Base-by-base conservation (phyloP, 2,888 invertebrate genomes). In the Tetanocera ferruginea region DNA sequence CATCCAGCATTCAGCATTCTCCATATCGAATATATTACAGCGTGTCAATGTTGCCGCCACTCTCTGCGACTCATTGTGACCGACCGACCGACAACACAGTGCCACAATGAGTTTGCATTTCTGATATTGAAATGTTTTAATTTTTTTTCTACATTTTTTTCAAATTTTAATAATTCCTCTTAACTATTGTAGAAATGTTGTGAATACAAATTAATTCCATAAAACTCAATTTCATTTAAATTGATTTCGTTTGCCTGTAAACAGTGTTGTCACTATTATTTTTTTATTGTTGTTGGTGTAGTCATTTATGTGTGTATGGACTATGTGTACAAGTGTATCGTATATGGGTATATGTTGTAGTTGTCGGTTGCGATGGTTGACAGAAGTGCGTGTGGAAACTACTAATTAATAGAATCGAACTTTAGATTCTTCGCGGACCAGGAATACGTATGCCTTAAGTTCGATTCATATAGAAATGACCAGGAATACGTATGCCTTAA, bases 221-320 rank as follows among this genome's bases (percentile, higher is more conserved):
- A 66, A 66, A 66, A 72, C 25, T 77, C 73, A 79, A 76, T 71
- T 79, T 79, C 67, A 78, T 80, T 80, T 80, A 80, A 78, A 80
- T 78, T 80, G 80, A 77, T 74, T 77, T 67, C 62, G 67, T 75
- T 75, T 52, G 51, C 57, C 57, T 25, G 51, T 60, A 43, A 60
- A 67, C 19, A 49, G 49, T 43, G 14, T 23, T 19, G 49, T 14
- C 25, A 67, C 19, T 9, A 37, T n/a, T 66, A n/a, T 34, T 34
- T 17, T n/a, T 5, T 57, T 17, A n/a, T 28, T 57, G 55, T 4
- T 55, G 31, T 55, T 71, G 52, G 43, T 71, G 52, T 49, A 28
- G 51, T 6, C 43, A 43, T 3, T 4, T 31, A 5, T 43, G 14
- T 2, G 3, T 11, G 43, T 11, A 43, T 43, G 43, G 43, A 43